A percentile compares a stretch with the other conserved stretches of the same genome.
These are phyloP conservation scores for Elysia crispata DNA, from an alignment of 2,888 invertebrate genomes.

Conservation along the genomic window DNA sequence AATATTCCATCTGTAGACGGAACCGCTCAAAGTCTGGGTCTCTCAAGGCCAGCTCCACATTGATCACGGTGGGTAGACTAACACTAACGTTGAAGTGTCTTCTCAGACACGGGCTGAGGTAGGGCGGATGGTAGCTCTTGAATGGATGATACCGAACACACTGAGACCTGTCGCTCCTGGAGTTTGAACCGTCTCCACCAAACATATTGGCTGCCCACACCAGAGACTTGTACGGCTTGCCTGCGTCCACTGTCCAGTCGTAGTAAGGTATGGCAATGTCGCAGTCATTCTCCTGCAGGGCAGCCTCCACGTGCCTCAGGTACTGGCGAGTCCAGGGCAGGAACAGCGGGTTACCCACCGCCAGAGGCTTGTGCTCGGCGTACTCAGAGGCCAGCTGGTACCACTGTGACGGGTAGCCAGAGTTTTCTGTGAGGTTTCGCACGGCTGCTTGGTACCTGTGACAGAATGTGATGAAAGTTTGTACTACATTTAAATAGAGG, in stretches of 20 bases:
- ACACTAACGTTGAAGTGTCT: conserved; percentile 69
- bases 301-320: conserved; percentile 68
- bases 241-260: conserved; percentile 76
- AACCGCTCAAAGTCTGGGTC: conserved; percentile 67
- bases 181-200: conserved; percentile 71
- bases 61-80: conserved; percentile 70
- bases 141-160: conserved; percentile 75
- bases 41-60: conserved; percentile 69
- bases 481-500: too few species aligned
- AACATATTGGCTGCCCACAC: conserved; percentile 74
- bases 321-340: conserved; percentile 75
- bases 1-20: conserved; percentile 64
- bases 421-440: conserved; percentile 57
- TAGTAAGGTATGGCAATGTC: conserved; percentile 75
- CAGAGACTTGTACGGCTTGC: conserved; percentile 64
- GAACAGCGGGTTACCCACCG: conserved; percentile 67
- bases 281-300: conserved; percentile 69
- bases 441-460: conserved; percentile 69
- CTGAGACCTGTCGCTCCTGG: conserved; percentile 46
- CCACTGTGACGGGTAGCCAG: conserved; percentile 70
- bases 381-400: conserved; percentile 67
- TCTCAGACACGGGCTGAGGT: conserved; percentile 71
- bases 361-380: conserved; percentile 68
- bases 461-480: too few species aligned
- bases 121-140: conserved; percentile 68